phyloP scores from a whole-genome alignment of 2,113 vertebrate genomes.

The Psophia crepitans region DNA sequence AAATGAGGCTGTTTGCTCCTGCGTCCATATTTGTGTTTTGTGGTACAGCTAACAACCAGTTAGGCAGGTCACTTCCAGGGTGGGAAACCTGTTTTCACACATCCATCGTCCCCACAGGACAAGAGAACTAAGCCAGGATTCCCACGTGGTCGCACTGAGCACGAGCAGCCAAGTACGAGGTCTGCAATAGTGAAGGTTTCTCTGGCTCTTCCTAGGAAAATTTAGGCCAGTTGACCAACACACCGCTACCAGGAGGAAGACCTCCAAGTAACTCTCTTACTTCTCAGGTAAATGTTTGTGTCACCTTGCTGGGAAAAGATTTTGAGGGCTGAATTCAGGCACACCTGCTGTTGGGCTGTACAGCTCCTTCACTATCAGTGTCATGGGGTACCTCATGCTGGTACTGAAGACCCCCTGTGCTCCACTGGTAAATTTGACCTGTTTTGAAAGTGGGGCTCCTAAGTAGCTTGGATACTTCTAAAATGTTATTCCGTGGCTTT shows the following conservation, averaged over 20 bases:
- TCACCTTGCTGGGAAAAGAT: neutral
- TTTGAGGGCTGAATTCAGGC: neutral
- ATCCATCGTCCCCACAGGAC: neutral
- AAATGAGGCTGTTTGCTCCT: neutral
- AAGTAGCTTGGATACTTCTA: neutral
- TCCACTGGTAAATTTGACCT: neutral
- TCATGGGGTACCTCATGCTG: neutral
- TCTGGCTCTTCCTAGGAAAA: neutral
- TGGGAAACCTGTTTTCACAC: conserved; percentile 4
- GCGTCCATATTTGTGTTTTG: neutral
- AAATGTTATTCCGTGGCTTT: neutral
- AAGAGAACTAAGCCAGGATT: neutral
- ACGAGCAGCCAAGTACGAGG: neutral
- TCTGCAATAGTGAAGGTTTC: neutral
- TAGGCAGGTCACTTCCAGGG: neutral
- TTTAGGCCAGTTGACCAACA: neutral
- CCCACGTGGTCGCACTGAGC: neutral
- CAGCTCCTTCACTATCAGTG: neutral
- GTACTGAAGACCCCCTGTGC: neutral
- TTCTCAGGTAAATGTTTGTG: neutral
- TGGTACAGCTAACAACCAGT: conserved; percentile 9
- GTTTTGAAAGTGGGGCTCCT: neutral
- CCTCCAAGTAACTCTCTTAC: neutral
- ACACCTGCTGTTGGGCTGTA: neutral
- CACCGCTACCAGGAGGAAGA: neutral